Conservation (phyloP, 2,113 vertebrate genomes). For the Pantherophis guttatus region DNA sequence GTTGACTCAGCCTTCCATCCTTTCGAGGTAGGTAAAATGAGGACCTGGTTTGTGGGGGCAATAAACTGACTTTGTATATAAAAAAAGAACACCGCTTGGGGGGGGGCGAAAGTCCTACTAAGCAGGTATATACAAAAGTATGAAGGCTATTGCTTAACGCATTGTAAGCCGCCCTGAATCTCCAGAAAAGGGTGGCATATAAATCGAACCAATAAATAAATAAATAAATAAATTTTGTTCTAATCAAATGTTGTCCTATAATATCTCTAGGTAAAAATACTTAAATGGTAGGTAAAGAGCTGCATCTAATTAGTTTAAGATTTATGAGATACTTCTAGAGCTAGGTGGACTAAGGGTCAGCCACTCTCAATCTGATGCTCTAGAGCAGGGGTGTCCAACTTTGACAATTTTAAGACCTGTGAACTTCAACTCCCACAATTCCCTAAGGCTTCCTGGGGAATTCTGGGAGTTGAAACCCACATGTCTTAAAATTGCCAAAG, state of each 20-base stretch:
- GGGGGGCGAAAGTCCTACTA: no score
- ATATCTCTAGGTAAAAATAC: not conserved
- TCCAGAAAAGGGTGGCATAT: no score
- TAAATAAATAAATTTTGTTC: not conserved
- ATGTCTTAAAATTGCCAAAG: not conserved
- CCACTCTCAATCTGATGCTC: not conserved
- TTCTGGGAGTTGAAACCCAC: not conserved
- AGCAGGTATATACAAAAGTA: no score
- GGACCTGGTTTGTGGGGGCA: no score
- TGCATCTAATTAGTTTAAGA: not conserved
- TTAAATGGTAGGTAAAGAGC: not conserved
- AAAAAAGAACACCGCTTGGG: no score
- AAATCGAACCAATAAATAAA: no score
- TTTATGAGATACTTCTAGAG: not conserved
- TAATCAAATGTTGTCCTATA: not conserved
- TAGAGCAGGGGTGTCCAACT: not conserved
- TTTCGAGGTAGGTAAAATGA: no score
- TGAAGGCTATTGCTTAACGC: no score
- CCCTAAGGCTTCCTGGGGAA: not conserved
- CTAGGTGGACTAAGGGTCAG: not conserved
- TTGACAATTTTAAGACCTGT: not conserved
- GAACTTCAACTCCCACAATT: not conserved
- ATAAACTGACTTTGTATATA: no score
- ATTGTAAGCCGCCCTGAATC: no score
- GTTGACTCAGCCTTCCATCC: no score